Evolutionary conservation across 2,888 invertebrate genomes (phyloP), one percentile per base, ranked within the genome.

Genomic region (Steinernema carpocapsae): DNA sequence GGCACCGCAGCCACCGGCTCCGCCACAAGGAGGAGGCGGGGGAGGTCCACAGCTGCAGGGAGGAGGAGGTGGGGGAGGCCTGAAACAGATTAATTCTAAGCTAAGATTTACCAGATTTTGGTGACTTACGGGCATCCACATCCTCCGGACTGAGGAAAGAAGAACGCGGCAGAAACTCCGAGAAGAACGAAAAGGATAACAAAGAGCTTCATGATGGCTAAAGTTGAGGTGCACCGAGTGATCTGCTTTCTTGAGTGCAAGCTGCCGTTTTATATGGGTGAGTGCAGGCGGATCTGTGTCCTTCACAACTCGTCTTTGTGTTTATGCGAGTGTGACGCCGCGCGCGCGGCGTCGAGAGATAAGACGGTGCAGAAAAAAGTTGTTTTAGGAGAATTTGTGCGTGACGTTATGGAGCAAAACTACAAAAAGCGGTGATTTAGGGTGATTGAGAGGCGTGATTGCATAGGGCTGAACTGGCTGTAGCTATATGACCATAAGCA

Each of bases 91-190:
- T n/a, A n/a, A n/a, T n/a, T n/a, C n/a, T n/a, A n/a, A n/a, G n/a
- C n/a, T n/a, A n/a, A n/a, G n/a, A n/a, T n/a, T n/a, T n/a, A 19
- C 17, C 4, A 7, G n/a, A 6, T 10, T 59, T 12, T 14, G 22
- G 32, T 37, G 42, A 56, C 74, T 43, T 59, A 71, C 74, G 45
- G 42, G 59, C 74, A 74, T 71, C 71, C 74, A 71, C 74, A 74
- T 24, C 70, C 74, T 22, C 56, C 56, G 22, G 43, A 14, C 6
- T 64, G 48, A 7, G 70, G 64, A 45, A 64, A 59, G 45, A 70
- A 43, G 43, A 73, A 64, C n/a, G 73, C 59, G 42, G 22, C 26
- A 26, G 56, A 56, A 26, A 26, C 12, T 6, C 56, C 56, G 56
- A 56, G 26, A 26, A 56, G 26, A 26, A 26, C 56, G 56, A 56